Evolutionary conservation across 2,797 vertebrate species (phyloP).

Genomic region (Clarias laeviceps): DNA sequence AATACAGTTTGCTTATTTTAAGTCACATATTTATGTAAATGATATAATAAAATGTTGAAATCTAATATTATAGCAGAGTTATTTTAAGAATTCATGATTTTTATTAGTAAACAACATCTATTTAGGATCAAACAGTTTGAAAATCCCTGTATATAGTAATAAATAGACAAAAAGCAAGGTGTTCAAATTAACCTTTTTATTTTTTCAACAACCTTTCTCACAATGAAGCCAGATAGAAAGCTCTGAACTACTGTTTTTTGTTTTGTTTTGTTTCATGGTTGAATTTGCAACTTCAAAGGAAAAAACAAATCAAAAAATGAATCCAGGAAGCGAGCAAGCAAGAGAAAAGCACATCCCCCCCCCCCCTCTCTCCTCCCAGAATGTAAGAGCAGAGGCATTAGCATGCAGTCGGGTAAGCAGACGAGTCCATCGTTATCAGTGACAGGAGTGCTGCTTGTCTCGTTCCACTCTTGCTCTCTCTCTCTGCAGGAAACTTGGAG

Average conservation of each 20-base stretch:
- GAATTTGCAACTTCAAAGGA: constrained; percentile 67
- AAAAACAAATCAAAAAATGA: constrained; percentile 61
- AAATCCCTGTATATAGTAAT: background rate
- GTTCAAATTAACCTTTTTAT: constrained; percentile 42
- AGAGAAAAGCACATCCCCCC: constrained; percentile 18
- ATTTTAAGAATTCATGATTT: background rate
- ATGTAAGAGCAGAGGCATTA: constrained; percentile 23
- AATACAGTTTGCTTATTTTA: background rate
- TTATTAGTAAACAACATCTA: background rate
- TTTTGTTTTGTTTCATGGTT: constrained; percentile 60
- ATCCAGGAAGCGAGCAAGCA: constrained; percentile 60
- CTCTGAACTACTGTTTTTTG: constrained; percentile 57
- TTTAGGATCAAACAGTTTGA: background rate
- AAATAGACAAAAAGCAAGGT: background rate
- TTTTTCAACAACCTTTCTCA: constrained; percentile 55
- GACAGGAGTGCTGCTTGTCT: constrained; percentile 25
- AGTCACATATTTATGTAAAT: background rate
- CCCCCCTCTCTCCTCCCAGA: background rate
- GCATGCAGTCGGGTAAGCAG: constrained; percentile 29
- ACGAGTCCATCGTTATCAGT: constrained; percentile 25
- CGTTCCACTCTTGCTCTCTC: background rate
- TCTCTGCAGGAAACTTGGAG: constrained; percentile 20
- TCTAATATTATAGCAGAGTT: background rate
- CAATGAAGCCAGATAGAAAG: constrained; percentile 77
- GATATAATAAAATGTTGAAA: background rate